phyloP scores from a whole-genome alignment of 2,888 invertebrate genomes.

The Campaea margaritaria region DNA sequence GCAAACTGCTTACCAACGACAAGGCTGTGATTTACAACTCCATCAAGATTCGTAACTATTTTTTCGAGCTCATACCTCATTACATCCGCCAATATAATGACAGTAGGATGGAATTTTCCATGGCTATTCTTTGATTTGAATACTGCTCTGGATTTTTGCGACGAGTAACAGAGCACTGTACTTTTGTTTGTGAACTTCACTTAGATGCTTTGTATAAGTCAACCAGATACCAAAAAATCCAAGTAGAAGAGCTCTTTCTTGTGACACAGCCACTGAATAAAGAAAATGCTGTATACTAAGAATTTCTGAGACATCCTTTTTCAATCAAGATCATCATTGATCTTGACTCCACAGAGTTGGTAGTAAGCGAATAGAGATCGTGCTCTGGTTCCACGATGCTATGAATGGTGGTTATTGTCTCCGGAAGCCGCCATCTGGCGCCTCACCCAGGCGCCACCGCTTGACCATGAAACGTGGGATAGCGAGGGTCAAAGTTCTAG shows the following conservation, averaged over 20 bases:
- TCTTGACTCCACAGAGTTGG: conserved; percentile 58
- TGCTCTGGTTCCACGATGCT: conserved; percentile 56
- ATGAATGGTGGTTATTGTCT: conserved; percentile 69
- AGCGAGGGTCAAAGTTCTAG: conserved; percentile 71
- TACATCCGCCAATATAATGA: no score
- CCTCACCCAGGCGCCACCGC: conserved; percentile 62
- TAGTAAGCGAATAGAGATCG: conserved; percentile 55
- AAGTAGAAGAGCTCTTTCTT: no score
- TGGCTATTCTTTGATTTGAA: no score
- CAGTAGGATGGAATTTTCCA: no score
- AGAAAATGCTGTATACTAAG: background rate
- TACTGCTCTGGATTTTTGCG: no score
- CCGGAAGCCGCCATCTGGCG: conserved; percentile 64
- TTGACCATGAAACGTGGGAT: conserved; percentile 71
- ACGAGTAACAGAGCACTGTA: no score
- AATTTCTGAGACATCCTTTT: conserved; percentile 30
- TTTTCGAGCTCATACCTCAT: no score
- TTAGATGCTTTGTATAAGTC: no score
- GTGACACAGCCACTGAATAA: background rate
- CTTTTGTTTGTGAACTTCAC: no score
- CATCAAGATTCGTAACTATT: no score
- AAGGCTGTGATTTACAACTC: no score
- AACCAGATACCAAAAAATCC: no score
- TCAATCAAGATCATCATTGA: conserved; percentile 55
- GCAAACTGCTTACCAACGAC: background rate